These are phyloP conservation scores for Trachymyrmex septentrionalis DNA, from an alignment of 1,140 invertebrate species.

Conservation along the genomic window DNA sequence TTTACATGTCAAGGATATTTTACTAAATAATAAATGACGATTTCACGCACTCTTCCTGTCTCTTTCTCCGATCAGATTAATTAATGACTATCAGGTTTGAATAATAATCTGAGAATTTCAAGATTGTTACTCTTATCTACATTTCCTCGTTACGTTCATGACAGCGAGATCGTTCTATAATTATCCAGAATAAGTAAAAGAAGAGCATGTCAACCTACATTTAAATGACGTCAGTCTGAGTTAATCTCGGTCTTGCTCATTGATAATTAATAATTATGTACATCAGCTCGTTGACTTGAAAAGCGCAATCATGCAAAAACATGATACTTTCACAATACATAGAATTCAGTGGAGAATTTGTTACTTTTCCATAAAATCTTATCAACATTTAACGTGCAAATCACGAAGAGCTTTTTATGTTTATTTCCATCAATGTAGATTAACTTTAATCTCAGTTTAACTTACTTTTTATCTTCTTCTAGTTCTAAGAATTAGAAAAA, in stretches of 20 bases:
- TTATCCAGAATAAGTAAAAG: background rate
- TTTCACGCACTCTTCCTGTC: constrained; percentile 34
- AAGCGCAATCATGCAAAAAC: background rate
- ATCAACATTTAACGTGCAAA: background rate
- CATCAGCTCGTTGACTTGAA: background rate
- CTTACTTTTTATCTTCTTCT: too few relatives aligned
- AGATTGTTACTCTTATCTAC: background rate
- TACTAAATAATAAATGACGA: constrained; percentile 47
- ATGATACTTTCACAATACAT: background rate
- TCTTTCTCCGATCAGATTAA: constrained; percentile 29
- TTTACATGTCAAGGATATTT: constrained; percentile 36
- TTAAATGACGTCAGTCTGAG: constrained; percentile 1
- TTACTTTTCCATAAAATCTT: background rate
- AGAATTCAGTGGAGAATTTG: background rate
- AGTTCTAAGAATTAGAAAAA: too few relatives aligned
- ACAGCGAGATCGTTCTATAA: constrained; percentile 1
- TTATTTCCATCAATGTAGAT: too few relatives aligned
- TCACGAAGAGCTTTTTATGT: background rate
- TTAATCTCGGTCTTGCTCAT: background rate
- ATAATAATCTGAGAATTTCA: background rate
- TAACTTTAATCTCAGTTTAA: too few relatives aligned
- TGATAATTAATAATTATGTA: constrained; percentile 2
- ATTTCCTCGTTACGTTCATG: background rate
- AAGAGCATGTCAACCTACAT: background rate
- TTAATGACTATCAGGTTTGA: constrained; percentile 11